Conservation (phyloP, 2,113 vertebrate genomes). For the Brienomyrus brachyistius region DNA sequence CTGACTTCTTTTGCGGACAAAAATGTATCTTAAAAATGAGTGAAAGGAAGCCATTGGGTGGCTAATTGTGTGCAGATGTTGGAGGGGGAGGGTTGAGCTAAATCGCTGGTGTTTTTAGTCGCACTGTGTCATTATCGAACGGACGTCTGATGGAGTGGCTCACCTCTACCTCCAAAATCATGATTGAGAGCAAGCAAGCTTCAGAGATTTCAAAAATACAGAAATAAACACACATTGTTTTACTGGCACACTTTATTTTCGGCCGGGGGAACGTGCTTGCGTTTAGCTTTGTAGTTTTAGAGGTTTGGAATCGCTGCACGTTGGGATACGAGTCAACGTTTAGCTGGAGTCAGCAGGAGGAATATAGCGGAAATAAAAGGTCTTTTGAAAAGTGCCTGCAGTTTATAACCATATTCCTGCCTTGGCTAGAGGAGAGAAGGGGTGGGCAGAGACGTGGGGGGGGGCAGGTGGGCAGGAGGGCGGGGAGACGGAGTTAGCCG, state of each 20-base stretch:
- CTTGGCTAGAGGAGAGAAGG: background rate
- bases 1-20: background rate
- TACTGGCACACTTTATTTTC: background rate
- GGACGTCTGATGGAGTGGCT: slow-evolving; percentile 21
- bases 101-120: slow-evolving; percentile 31
- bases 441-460: background rate
- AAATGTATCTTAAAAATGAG: background rate
- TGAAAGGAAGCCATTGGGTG: background rate
- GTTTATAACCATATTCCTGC: background rate
- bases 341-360: background rate
- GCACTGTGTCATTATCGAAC: slow-evolving; percentile 37
- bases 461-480: slow-evolving; percentile 22
- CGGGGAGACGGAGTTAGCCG: slow-evolving; percentile 16
- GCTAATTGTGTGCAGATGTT: slow-evolving; percentile 22
- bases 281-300: background rate
- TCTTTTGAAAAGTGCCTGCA: background rate
- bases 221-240: background rate
- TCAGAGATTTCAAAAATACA: background rate
- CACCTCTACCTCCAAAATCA: slow-evolving; percentile 20
- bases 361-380: background rate
- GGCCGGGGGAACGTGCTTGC: background rate
- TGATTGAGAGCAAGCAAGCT: background rate
- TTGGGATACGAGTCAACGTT: background rate
- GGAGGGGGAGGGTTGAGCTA: slow-evolving; percentile 10
- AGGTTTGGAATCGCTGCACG: background rate